Percentiles rank a stretch among this genome's conserved stretches.
Conservation (phyloP, 2,113 vertebrate genomes). For the Odobenus rosmarus region DNA sequence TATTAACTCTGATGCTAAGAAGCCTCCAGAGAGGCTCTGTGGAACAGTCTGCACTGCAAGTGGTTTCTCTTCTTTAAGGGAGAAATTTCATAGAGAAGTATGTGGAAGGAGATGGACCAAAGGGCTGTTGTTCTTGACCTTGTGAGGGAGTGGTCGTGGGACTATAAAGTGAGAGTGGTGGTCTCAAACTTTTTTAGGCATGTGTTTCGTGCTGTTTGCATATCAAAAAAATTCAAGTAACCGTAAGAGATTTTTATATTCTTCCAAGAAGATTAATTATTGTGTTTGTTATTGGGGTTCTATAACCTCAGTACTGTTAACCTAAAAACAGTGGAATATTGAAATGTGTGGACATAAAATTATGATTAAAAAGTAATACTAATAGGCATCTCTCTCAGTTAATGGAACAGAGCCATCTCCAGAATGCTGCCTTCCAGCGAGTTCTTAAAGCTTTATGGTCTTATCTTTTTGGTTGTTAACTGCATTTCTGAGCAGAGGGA, state of each 20-base stretch:
- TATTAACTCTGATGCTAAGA: constrained; percentile 47
- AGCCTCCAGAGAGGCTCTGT: neutral
- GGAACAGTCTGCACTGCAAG: neutral
- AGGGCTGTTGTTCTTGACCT: neutral
- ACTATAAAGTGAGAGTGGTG: neutral
- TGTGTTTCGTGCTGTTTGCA: neutral
- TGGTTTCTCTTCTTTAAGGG: neutral
- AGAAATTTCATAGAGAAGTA: neutral
- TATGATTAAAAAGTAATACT: neutral
- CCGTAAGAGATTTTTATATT: neutral
- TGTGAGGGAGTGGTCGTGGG: neutral
- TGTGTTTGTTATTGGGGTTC: neutral
- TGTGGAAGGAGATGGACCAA: neutral
- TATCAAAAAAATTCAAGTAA: neutral
- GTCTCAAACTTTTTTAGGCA: neutral
- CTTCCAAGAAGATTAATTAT: neutral
- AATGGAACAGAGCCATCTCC: neutral
- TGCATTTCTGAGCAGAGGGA: neutral
- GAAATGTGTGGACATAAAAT: neutral
- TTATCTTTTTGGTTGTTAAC: neutral
- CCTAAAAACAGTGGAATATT: neutral
- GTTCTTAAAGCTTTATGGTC: neutral
- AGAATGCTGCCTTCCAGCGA: neutral
- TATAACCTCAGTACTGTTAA: neutral
- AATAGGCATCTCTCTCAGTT: neutral